Conservation (phyloP, 2,113 vertebrate species). For the Campylomormyrus numenius region DNA sequence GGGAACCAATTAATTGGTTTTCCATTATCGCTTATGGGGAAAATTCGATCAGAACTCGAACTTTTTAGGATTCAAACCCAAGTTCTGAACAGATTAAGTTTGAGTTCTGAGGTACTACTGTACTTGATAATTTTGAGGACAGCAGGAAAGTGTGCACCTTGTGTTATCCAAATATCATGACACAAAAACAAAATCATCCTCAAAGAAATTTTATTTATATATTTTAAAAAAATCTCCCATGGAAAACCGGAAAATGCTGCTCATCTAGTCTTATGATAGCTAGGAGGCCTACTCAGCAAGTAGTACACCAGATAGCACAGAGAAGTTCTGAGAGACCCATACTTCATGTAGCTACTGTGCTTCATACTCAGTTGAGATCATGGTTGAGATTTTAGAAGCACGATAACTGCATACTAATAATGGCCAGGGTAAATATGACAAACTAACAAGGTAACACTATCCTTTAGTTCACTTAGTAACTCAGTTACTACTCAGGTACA, state of each 20-base stretch:
- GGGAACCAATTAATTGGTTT: no score
- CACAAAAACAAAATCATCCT: neutral
- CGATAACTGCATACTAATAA: neutral
- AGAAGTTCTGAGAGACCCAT: neutral
- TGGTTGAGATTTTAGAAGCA: neutral
- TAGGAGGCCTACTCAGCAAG: neutral
- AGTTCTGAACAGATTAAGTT: no score
- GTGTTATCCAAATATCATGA: neutral
- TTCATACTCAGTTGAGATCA: neutral
- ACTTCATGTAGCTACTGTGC: neutral
- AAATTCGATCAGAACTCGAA: no score
- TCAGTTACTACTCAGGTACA: neutral
- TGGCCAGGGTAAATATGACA: neutral
- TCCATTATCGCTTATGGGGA: no score
- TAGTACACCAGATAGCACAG: neutral
- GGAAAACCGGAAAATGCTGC: neutral
- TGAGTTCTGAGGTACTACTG: no score
- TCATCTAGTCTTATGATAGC: neutral
- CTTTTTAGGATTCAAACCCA: no score
- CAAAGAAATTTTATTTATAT: neutral
- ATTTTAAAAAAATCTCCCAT: neutral
- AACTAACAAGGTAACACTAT: neutral
- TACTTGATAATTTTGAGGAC: neutral
- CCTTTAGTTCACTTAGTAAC: neutral
- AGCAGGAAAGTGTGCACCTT: neutral